Evolutionary conservation across 2,797 vertebrate species (phyloP), one percentile per base, ranked within the genome.

Genomic region (Ctenopoma multispine): DNA sequence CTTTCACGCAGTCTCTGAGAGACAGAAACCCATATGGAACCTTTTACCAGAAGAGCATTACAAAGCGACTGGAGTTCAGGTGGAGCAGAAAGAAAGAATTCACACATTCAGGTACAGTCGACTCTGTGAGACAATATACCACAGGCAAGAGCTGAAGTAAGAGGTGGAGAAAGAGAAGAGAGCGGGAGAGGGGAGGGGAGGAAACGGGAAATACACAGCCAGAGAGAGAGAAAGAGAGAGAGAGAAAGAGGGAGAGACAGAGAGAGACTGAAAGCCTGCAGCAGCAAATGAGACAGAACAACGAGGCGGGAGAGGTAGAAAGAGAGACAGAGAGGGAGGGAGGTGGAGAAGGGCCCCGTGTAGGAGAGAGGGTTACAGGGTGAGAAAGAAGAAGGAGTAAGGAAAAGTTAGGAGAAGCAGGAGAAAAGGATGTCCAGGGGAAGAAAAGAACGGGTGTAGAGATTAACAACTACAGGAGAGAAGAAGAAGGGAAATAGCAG

Each of bases 321-420:
- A 77, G 78, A 86, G 81, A 87, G 84, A 82, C 69, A 79, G 87
- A 88, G 87, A 85, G 84, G 79, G 86, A 83, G 81, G 86, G 85
- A 89, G 89, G 83, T 82, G 87, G 84, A 92, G 91, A 90, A 92
- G 92, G 93, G 91, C 92, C 92, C 92, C 75, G 58, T 78, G 79
- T 61, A 88, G 86, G 84, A 93, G 86, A 92, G 84, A 93, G 89
- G 88, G 85, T 90, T 92, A 84, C 71, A 81, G 88, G 84, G 88
- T 90, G 82, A 87, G 81, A 86, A 91, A 83, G 80, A 89, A 89
- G 92, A 87, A 91, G 83, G 72, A 86, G 74, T 29, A 46, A 84
- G 80, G 78, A 87, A 92, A 93, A 91, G 91, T 91, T 92, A 72
- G 38, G 57, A 83, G 81, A 79, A 79, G 85, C 73, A 84, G 49